These are phyloP conservation scores for Cerceris rybyensis DNA, from an alignment of 2,888 invertebrate genomes.

Conservation along the genomic window DNA sequence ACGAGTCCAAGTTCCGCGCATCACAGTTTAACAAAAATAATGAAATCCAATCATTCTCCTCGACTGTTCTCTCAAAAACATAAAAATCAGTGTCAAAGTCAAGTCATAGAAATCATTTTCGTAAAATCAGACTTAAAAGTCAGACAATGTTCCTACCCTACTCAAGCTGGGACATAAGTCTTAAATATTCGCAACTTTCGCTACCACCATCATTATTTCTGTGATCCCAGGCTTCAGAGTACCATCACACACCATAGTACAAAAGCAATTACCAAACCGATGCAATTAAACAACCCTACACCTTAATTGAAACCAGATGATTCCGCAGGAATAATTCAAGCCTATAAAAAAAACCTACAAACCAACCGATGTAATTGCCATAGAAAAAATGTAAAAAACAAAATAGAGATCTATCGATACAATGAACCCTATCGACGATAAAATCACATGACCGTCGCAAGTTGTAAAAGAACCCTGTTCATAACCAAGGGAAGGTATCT, in stretches of 20 bases:
- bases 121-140: not conserved
- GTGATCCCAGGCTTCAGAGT: too few relatives aligned
- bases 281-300: too few relatives aligned
- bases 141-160: not conserved
- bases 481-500: not conserved
- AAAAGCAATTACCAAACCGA: too few relatives aligned
- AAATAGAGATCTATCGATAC: too few relatives aligned
- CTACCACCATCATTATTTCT: too few relatives aligned
- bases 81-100: not conserved
- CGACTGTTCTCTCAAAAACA: not conserved
- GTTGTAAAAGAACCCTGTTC: not conserved
- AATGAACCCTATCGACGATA: too few relatives aligned
- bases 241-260: too few relatives aligned
- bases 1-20: not conserved
- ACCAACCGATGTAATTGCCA: not conserved
- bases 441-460: not conserved
- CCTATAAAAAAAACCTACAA: not conserved
- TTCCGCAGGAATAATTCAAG: not conserved
- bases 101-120: too few relatives aligned
- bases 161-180: not conserved
- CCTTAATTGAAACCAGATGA: not conserved
- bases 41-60: not conserved
- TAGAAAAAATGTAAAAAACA: not conserved
- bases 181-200: too few relatives aligned
- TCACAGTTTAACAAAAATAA: too few relatives aligned